Percentiles rank a stretch among this genome's conserved stretches.
These are phyloP conservation scores for Trematocara unimaculatum DNA, from an alignment of 2,113 vertebrate species.

Conservation along the genomic window DNA sequence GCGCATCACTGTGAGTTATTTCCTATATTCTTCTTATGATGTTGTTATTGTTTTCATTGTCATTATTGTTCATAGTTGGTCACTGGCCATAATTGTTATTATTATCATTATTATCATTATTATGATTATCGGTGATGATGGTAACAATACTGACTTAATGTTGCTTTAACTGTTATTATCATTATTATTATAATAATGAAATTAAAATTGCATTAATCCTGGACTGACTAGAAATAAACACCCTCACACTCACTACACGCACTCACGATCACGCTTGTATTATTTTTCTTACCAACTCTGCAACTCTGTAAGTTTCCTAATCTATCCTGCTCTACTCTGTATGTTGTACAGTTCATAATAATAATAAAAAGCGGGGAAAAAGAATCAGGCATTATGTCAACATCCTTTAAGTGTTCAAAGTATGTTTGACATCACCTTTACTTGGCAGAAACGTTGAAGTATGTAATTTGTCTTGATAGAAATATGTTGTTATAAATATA, in stretches of 20 bases:
- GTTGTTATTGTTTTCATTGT: not conserved
- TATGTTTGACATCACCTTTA: not conserved
- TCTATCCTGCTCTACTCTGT: not conserved
- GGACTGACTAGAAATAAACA: not conserved
- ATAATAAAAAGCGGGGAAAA: rapidly evolving
- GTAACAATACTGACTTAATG: not conserved
- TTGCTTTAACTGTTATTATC: not conserved
- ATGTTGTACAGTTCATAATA: not conserved
- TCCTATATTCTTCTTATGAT: not conserved
- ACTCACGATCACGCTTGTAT: rapidly evolving
- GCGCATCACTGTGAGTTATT: not conserved
- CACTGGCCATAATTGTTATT: not conserved
- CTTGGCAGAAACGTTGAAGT: not conserved
- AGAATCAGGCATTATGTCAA: not conserved
- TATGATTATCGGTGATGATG: not conserved
- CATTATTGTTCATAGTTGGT: not conserved
- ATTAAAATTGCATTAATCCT: not conserved
- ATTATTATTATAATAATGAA: not conserved
- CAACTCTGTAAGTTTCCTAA: not conserved
- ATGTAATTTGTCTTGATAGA: not conserved
- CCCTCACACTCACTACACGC: not conserved
- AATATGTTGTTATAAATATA: not conserved
- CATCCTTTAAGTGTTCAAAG: not conserved
- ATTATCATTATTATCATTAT: not conserved
- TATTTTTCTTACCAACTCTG: not conserved